These are phyloP conservation scores for Macaria notata DNA, from an alignment of 2,888 invertebrate genomes.

Conservation along the genomic window DNA sequence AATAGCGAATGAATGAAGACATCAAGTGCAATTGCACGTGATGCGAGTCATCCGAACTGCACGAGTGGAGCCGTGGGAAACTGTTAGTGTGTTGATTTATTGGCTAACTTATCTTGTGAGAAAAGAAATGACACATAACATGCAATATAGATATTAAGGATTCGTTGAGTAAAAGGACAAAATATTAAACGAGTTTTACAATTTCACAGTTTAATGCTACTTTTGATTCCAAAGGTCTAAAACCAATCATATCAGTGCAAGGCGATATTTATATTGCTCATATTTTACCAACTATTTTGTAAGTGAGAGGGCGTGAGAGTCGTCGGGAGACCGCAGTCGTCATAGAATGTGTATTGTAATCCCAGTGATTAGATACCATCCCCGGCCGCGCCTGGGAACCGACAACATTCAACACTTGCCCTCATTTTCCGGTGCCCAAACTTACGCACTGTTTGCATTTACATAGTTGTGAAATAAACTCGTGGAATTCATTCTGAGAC, in stretches of 20 bases:
- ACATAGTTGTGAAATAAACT: conserved; percentile 17
- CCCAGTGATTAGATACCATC: conserved; percentile 75
- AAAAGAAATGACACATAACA: no score
- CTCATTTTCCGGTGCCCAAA: conserved; percentile 48
- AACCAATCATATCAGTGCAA: no score
- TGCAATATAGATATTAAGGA: no score
- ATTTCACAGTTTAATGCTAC: no score
- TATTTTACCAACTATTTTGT: conserved; percentile 40
- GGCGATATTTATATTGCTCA: conserved; percentile 59
- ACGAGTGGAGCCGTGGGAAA: conserved; percentile 14
- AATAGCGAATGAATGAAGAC: conserved; percentile 4
- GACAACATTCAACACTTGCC: conserved; percentile 60
- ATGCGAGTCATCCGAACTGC: conserved; percentile 10
- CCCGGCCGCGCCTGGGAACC: conserved; percentile 59
- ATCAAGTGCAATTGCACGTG: conserved; percentile 11
- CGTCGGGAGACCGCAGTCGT: conserved; percentile 60
- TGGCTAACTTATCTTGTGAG: conserved; percentile 58
- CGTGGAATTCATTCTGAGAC: no score
- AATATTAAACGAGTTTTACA: no score
- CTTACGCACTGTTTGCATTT: conserved; percentile 15
- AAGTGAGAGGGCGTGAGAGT: conserved; percentile 51
- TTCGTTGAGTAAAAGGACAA: no score
- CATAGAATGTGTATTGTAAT: conserved; percentile 69
- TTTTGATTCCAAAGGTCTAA: no score
- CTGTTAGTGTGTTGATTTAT: conserved; percentile 45